Evolutionary conservation across 2,888 invertebrate species (phyloP), one percentile per base, ranked within the genome.

Genomic region (Candidula unifasciata): DNA sequence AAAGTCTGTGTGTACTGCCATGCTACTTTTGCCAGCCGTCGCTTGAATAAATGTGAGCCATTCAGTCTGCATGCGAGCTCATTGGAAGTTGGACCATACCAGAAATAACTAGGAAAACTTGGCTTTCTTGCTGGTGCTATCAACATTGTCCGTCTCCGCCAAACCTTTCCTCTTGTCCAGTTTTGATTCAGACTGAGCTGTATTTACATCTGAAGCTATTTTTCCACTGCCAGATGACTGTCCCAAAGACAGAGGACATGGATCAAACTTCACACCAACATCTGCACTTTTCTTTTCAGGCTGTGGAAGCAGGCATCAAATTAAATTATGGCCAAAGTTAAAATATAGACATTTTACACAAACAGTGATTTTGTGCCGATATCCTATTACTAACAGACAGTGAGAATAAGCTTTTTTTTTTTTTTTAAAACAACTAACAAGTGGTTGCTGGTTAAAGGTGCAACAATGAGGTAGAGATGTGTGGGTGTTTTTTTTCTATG

Each of bases 91-190:
- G 13, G 13, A 27, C n/a, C 27, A 27, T n/a, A 69, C 10, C 33
- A 69, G 18, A 2, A 35, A 18, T 35, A 35, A n/a, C 16, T 73
- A 73, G 18, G 44, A n/a, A 24, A 73, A 73, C 33, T 44, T 73
- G 24, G 16, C 8, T 73, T 44, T 73, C 71, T 73, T 73, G 44
- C 13, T 30, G 13, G 37, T 8, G 5, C 37, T 37, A 44, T 10
- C 44, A 24, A 37, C n/a, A 10, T 8, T 71, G 13, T 73, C 44
- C n/a, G 71, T 24, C 24, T 21, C 24, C 24, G 0, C n/a, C 24
- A 73, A 3, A 73, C 10, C 37, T 73, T 73, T 18, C n/a, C 71
- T 44, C 37, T 73, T 73, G 8, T 73, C 71, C 37, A 44, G 37
- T 73, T 24, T 73, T 37, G 71, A 24, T n/a, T 8, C 24, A n/a